Conservation (phyloP, 2,888 invertebrate genomes). For the Agriopis aurantiaria region DNA sequence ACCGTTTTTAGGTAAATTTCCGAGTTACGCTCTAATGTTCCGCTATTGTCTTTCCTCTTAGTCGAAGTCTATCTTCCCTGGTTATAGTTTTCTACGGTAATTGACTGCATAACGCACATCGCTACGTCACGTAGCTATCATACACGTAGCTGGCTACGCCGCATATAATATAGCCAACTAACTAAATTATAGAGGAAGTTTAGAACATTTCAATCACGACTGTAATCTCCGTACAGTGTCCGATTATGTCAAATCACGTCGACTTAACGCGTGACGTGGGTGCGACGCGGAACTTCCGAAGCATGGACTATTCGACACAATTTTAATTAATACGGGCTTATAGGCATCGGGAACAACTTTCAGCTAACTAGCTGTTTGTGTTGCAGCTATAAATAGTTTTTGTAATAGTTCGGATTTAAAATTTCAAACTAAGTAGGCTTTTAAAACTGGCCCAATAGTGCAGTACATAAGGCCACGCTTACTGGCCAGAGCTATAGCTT, state of each 20-base stretch:
- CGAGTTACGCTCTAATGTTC: too few relatives aligned
- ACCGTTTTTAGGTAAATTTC: too few relatives aligned
- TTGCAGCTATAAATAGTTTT: slow-evolving; percentile 7
- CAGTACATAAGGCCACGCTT: too few relatives aligned
- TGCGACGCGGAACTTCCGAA: slow-evolving; percentile 44
- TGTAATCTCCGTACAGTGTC: slow-evolving; percentile 33
- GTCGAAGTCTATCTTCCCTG: too few relatives aligned
- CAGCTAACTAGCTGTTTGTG: slow-evolving; percentile 10
- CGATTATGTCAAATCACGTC: slow-evolving; percentile 50
- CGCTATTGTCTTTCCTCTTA: too few relatives aligned
- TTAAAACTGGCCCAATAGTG: too few relatives aligned
- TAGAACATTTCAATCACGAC: slow-evolving; percentile 28
- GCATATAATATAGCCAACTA: slow-evolving; percentile 1
- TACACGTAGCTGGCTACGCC: not conserved
- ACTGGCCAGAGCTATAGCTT: too few relatives aligned
- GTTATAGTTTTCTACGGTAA: too few relatives aligned
- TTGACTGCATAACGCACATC: not conserved
- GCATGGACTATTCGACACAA: slow-evolving; percentile 44
- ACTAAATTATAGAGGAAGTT: slow-evolving; percentile 21
- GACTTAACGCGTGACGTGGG: slow-evolving; percentile 56
- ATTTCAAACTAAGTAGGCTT: too few relatives aligned
- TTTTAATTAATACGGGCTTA: slow-evolving; percentile 48
- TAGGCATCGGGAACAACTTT: slow-evolving; percentile 12
- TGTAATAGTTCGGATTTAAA: not conserved
- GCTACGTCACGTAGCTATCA: not conserved